Conservation (phyloP, 2,888 invertebrate species). For the Dryomyza anilis region DNA sequence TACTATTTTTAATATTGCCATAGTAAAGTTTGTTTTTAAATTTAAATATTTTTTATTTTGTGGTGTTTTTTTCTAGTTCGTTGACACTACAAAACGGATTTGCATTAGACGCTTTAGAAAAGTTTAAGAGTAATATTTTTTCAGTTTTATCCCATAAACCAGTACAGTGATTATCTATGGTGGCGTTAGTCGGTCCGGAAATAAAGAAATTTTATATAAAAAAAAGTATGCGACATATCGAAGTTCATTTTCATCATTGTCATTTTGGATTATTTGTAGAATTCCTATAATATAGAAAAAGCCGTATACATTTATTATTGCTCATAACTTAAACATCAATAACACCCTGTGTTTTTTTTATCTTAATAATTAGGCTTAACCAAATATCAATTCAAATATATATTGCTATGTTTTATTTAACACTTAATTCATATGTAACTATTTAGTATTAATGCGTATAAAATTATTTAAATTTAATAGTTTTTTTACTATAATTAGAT, state of each 20-base stretch:
- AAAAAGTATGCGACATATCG: too few relatives aligned
- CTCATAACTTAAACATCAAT: slow-evolving; percentile 27
- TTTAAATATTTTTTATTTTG: too few relatives aligned
- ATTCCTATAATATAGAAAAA: slow-evolving; percentile 13
- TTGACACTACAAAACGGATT: too few relatives aligned
- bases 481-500: too few relatives aligned
- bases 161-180: neutral
- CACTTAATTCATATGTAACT: too few relatives aligned
- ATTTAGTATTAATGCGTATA: too few relatives aligned
- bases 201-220: neutral
- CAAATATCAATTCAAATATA: neutral
- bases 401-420: neutral
- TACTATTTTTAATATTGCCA: neutral
- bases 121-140: too few relatives aligned
- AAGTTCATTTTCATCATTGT: too few relatives aligned
- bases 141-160: neutral
- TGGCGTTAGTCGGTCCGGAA: neutral
- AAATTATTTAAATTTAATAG: too few relatives aligned
- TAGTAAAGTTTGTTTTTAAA: neutral
- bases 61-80: too few relatives aligned
- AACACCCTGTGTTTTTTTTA: neutral
- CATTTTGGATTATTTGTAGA: too few relatives aligned
- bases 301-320: slow-evolving; percentile 36
- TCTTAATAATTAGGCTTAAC: neutral
- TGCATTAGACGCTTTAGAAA: too few relatives aligned